Conservation (phyloP, 2,113 vertebrate species). For the Kryptolebias marmoratus region DNA sequence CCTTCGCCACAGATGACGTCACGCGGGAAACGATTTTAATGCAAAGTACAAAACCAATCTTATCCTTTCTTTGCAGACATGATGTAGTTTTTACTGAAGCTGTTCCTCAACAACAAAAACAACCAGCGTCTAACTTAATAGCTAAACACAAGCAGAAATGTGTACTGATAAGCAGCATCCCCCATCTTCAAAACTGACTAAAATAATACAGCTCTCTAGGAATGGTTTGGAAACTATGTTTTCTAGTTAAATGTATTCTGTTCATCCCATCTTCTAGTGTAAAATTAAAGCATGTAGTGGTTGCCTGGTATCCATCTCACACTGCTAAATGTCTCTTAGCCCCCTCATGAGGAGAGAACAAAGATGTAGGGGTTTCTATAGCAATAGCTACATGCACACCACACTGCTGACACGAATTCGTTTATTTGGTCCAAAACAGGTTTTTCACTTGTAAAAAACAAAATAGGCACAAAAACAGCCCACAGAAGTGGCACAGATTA, state of each 20-base stretch:
- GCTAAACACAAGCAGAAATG: background rate
- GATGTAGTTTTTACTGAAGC: conserved; percentile 33
- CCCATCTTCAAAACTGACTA: conserved; percentile 6
- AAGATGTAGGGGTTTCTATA: conserved; percentile 53
- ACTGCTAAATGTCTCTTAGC: conserved; percentile 18
- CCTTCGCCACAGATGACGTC: background rate
- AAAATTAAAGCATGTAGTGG: conserved; percentile 17
- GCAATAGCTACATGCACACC: conserved; percentile 42
- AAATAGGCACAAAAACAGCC: background rate
- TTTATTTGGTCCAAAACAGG: conserved; percentile 4
- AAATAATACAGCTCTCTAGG: background rate
- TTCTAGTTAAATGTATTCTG: background rate
- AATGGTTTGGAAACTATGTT: background rate
- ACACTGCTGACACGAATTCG: conserved; percentile 24
- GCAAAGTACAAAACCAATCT: background rate
- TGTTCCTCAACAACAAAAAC: conserved; percentile 7
- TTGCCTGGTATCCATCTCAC: conserved; percentile 25
- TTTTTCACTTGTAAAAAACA: background rate
- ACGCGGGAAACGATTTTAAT: background rate
- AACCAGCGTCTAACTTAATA: conserved; percentile 2
- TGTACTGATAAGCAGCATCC: background rate
- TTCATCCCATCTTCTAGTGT: background rate
- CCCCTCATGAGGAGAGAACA: conserved; percentile 31
- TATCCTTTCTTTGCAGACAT: conserved; percentile 7
- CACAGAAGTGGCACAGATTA: background rate